These are phyloP conservation scores for Phaetusa simplex DNA, from an alignment of 2,113 vertebrate genomes.

Conservation along the genomic window DNA sequence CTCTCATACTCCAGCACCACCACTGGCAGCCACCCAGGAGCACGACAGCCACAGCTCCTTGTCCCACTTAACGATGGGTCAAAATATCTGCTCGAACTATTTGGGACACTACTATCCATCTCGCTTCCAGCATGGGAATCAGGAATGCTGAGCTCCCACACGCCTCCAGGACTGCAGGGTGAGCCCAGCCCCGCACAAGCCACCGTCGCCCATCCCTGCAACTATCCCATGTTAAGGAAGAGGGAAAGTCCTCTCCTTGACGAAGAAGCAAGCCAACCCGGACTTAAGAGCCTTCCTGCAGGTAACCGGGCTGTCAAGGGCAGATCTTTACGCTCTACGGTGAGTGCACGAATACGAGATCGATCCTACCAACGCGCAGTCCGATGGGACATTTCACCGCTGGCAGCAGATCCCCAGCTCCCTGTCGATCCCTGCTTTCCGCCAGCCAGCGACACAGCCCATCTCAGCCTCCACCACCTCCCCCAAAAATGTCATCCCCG, in stretches of 20 bases:
- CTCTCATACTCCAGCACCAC: neutral
- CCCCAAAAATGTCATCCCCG: neutral
- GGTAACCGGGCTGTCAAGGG: neutral
- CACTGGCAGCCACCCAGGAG: rapidly evolving
- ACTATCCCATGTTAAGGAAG: rapidly evolving
- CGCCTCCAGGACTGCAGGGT: neutral
- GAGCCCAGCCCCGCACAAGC: neutral
- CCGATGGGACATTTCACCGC: neutral
- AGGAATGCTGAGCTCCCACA: neutral
- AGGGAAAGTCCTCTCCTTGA: neutral
- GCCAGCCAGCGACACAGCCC: rapidly evolving
- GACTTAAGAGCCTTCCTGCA: neutral
- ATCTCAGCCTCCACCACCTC: neutral
- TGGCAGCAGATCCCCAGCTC: neutral
- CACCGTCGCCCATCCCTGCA: neutral
- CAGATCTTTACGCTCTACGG: rapidly evolving
- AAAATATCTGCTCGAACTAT: neutral
- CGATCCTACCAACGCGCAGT: neutral
- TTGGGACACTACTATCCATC: rapidly evolving
- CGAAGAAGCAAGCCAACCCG: neutral
- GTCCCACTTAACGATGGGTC: too few relatives aligned
- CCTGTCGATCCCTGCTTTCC: neutral
- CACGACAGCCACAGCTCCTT: neutral
- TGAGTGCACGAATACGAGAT: neutral
- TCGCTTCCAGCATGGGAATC: neutral